Percentiles rank a stretch among this genome's conserved stretches.
Conservation (phyloP, 30 jellyfish, hydroid and myxozoan genomes). For the Cassiopea andromeda region DNA sequence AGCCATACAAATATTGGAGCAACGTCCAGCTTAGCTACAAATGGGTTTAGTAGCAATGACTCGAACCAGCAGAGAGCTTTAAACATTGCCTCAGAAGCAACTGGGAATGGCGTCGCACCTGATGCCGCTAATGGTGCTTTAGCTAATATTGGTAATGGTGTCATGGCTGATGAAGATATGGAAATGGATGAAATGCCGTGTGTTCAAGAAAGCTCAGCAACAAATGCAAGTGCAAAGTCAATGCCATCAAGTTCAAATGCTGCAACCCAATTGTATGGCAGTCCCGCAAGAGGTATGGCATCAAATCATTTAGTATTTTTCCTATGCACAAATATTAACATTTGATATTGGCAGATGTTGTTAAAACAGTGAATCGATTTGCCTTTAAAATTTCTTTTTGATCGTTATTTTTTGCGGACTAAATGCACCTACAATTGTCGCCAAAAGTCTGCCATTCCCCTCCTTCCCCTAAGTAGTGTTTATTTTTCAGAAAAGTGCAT, state of each 20-base stretch:
- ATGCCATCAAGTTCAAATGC: constrained; percentile 2
- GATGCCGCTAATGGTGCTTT: constrained; percentile 27
- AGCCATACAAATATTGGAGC: constrained; percentile 57
- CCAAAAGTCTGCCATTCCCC: too few relatives aligned
- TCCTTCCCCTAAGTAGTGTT: too few relatives aligned
- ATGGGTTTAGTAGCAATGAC: constrained; percentile 56
- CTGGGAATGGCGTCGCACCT: constrained; percentile 59
- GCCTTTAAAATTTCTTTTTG: too few relatives aligned
- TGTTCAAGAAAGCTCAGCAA: neutral
- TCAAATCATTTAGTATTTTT: neutral
- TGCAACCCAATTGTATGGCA: constrained; percentile 31
- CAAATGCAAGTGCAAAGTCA: neutral
- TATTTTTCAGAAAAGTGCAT: too few relatives aligned
- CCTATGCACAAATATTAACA: too few relatives aligned
- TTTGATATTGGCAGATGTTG: too few relatives aligned
- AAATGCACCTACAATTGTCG: too few relatives aligned
- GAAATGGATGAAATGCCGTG: constrained; percentile 67
- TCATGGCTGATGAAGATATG: constrained; percentile 60
- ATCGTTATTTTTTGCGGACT: too few relatives aligned
- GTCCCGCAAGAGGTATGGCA: constrained; percentile 44
- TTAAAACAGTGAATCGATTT: too few relatives aligned
- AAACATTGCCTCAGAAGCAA: constrained; percentile 29
- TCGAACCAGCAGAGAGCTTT: constrained; percentile 27
- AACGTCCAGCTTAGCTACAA: constrained; percentile 36
- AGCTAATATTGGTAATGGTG: constrained; percentile 53